Conservation (phyloP, 2,113 vertebrate genomes). For the Zosterops lateralis region DNA sequence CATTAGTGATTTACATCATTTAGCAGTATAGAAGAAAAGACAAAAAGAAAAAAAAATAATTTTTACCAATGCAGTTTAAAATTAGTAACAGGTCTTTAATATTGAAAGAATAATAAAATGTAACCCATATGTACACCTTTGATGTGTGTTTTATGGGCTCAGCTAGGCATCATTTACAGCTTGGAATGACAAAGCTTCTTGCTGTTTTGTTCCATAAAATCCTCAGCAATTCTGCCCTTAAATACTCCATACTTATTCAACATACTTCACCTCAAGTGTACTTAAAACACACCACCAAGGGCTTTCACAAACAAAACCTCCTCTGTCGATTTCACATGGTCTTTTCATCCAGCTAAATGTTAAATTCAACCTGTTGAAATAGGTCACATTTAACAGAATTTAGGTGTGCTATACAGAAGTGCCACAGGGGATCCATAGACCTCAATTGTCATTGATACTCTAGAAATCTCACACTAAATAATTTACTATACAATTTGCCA, state of each 20-base stretch:
- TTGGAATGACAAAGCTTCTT: conserved; percentile 61
- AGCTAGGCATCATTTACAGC: conserved; percentile 59
- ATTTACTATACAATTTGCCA: conserved; percentile 33
- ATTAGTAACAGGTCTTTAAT: conserved; percentile 70
- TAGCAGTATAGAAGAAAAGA: conserved; percentile 30
- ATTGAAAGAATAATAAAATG: conserved; percentile 63
- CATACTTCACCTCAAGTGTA: neutral
- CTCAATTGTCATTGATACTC: conserved; percentile 15
- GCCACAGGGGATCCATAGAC: neutral
- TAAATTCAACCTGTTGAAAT: conserved; percentile 39
- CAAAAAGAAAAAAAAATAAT: neutral
- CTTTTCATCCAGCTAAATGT: conserved; percentile 23
- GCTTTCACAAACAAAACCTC: neutral
- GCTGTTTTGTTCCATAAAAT: conserved; percentile 62
- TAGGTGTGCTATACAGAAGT: conserved; percentile 7
- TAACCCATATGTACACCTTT: conserved; percentile 69
- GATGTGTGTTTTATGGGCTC: conserved; percentile 58
- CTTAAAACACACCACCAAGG: neutral
- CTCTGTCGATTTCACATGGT: neutral
- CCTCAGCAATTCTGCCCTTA: neutral
- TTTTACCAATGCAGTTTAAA: conserved; percentile 62
- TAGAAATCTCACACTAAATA: conserved; percentile 37
- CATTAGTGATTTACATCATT: conserved; percentile 51
- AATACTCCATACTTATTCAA: neutral
- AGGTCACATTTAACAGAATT: conserved; percentile 36